A percentile compares a stretch with the other conserved stretches of the same genome.
phyloP scores from a whole-genome alignment of 2,888 invertebrate species.

The Papilio gigon region DNA sequence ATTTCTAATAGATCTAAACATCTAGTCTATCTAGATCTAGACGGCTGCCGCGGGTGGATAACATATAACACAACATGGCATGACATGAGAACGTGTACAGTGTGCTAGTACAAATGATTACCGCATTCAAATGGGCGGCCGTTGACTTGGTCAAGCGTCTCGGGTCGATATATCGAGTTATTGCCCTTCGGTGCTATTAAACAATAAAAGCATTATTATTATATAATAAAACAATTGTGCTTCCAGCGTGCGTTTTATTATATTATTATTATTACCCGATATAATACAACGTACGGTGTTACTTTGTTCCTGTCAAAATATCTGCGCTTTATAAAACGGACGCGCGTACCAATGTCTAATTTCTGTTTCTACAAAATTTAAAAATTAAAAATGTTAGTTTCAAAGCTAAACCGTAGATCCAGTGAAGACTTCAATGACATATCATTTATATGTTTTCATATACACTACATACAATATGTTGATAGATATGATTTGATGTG shows the following conservation, averaged over 20 bases:
- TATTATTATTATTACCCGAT: constrained; percentile 76
- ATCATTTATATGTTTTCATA: not conserved
- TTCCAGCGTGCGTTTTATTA: constrained; percentile 51
- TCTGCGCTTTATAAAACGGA: constrained; percentile 80
- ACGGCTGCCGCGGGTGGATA: constrained; percentile 45
- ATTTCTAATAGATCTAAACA: no score
- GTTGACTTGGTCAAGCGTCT: constrained; percentile 76
- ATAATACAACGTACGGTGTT: constrained; percentile 66
- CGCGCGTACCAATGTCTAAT: constrained; percentile 73
- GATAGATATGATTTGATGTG: not conserved
- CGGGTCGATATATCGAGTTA: constrained; percentile 78
- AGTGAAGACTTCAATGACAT: constrained; percentile 42
- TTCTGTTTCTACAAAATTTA: constrained; percentile 76
- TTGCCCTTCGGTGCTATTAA: constrained; percentile 78
- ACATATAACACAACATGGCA: constrained; percentile 52
- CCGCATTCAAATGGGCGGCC: constrained; percentile 74
- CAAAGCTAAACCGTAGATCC: constrained; percentile 44
- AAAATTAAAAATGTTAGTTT: constrained; percentile 63
- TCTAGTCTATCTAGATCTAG: no score
- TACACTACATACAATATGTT: constrained; percentile 14
- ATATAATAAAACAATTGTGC: constrained; percentile 41
- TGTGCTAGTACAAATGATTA: constrained; percentile 62
- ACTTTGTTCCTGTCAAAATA: constrained; percentile 80
- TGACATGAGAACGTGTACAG: constrained; percentile 57
- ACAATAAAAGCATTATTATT: constrained; percentile 56